Percentiles rank a stretch among this genome's conserved stretches.
Conservation (phyloP, 37 sponge, comb jelly and placozoan species). For the Dysidea cf. avara region DNA sequence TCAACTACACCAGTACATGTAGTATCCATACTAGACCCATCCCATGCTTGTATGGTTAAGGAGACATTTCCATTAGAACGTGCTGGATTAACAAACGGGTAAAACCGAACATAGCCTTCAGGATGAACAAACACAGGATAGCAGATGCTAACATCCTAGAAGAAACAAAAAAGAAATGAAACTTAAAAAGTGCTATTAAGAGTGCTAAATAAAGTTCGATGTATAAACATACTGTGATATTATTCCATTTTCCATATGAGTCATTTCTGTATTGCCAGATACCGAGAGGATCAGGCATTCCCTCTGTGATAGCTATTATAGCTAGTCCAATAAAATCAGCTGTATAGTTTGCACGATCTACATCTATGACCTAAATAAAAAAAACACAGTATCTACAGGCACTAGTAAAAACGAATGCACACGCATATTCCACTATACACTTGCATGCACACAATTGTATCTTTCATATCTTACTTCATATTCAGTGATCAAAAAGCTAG, state of each 20-base stretch:
- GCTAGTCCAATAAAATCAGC: conserved; percentile 60
- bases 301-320: not conserved
- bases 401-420: too few relatives aligned
- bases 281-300: too few relatives aligned
- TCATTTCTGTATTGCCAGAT: conserved; percentile 49
- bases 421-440: too few relatives aligned
- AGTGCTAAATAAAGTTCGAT: too few relatives aligned
- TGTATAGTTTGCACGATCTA: conserved; percentile 35
- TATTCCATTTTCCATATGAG: conserved; percentile 13
- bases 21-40: conserved; percentile 25
- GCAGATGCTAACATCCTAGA: conserved; percentile 21
- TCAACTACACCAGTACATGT: conserved; percentile 6
- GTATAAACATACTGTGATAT: conserved; percentile 4
- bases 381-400: too few relatives aligned
- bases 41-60: conserved; percentile 55
- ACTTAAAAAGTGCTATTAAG: too few relatives aligned
- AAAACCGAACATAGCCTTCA: conserved; percentile 27
- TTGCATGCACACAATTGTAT: too few relatives aligned
- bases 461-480: too few relatives aligned
- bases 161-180: too few relatives aligned
- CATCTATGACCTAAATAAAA: conserved; percentile 53
- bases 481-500: conserved; percentile 29
- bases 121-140: conserved; percentile 30
- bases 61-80: conserved; percentile 21
- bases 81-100: not conserved